These are phyloP conservation scores for Papilio machaon DNA, from an alignment of 1,140 invertebrate species.

Conservation along the genomic window DNA sequence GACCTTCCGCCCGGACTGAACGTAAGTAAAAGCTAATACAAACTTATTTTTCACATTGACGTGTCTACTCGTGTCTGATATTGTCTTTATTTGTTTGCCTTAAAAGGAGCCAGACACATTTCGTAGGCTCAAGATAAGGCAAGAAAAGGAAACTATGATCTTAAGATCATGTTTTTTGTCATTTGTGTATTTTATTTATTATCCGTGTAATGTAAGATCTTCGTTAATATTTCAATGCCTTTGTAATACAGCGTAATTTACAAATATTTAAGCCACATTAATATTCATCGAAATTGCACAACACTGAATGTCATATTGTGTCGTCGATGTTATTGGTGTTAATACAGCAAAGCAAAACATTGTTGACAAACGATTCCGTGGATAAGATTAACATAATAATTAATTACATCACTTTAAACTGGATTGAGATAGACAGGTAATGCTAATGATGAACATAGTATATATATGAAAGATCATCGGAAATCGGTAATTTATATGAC, in stretches of 20 bases:
- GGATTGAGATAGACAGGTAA: not conserved
- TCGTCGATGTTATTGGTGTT: not conserved
- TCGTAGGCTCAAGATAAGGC: not conserved
- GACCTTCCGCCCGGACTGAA: slow-evolving; percentile 61
- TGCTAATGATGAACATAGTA: too few species aligned
- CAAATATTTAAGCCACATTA: not conserved
- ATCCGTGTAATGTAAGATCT: not conserved
- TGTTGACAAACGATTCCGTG: slow-evolving; percentile 14
- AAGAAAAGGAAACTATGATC: not conserved
- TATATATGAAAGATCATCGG: too few species aligned
- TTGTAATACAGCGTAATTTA: not conserved
- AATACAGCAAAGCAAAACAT: not conserved
- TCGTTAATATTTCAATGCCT: not conserved
- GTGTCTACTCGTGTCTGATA: not conserved
- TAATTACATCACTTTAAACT: not conserved
- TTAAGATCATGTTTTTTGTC: not conserved
- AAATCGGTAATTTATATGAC: too few species aligned
- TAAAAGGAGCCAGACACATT: not conserved
- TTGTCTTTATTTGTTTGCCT: not conserved
- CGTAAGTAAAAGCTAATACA: slow-evolving; percentile 58
- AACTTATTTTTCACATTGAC: not conserved
- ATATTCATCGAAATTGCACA: slow-evolving; percentile 25
- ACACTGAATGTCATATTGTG: not conserved
- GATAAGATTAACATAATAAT: not conserved
- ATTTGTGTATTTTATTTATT: too few species aligned